Base-by-base conservation (phyloP, 2,113 vertebrate genomes). In the Sula dactylatra region DNA sequence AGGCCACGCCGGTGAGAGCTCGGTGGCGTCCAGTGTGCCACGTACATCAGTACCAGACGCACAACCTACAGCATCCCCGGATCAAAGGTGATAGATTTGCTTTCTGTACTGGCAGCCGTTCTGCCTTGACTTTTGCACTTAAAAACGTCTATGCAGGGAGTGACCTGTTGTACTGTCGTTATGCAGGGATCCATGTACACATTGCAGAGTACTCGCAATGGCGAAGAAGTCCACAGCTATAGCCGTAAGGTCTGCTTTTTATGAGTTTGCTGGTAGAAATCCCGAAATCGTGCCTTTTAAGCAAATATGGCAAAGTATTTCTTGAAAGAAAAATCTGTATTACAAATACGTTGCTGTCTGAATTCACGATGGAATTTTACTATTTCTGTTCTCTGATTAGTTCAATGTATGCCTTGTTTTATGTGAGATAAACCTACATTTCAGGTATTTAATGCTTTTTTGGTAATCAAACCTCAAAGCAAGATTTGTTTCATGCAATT, bases 51-150 rank as follows among this genome's bases (percentile, higher is more conserved):
- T 13, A 20, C 32, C n/a, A 24, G 52, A 8, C 2, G 1, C 4
- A 10, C 36, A 73, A 10, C 40, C 64, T 52, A 20, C 36, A 32
- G 0, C 5, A 1, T 62, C 29, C 70, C 24, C n/a, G 16, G 9
- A 2, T 2, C 2, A 3, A 80, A 11, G 27, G 21, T 67, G 29
- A 9, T 2, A 8, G 49, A 32, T 72, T 65, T 1, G 0, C 52
- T 34, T 69, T 82, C 56, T 26, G 14, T 6, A 5, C 29, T 29
- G 9, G 44, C 73, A 85, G 52, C n/a, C 27, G 49, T 32, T 66
- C 34, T 76, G 70, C 74, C 74, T 80, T 49, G 62, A n/a, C 13
- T 58, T 58, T 25, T 54, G 40, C 54, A 32, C 31, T 69, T 47
- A 12, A 72, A 70, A 70, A 10, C 24, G 22, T 42, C 10, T 8